phyloP scores from a whole-genome alignment of 1,140 invertebrate genomes.

The Pachyrhynchus sulphureomaculatus region DNA sequence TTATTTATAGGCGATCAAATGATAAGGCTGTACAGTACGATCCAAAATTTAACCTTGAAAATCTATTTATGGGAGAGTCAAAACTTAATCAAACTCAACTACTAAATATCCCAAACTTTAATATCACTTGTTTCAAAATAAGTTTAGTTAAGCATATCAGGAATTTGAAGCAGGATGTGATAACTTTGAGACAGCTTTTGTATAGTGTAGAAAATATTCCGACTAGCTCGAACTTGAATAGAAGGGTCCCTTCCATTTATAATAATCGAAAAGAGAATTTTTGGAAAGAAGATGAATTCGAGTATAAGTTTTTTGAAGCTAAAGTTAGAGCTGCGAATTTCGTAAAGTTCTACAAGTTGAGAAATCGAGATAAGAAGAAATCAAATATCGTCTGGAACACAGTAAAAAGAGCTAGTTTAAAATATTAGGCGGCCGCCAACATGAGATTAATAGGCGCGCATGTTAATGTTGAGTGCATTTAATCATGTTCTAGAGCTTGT shows the following conservation, averaged over 20 bases:
- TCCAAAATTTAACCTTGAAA: background rate
- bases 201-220: background rate
- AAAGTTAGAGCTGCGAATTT: constrained; percentile 3
- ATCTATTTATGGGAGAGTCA: background rate
- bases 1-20: background rate
- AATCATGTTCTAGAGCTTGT: too few species aligned
- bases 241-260: too few species aligned
- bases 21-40: background rate
- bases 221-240: background rate
- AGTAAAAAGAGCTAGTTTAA: too few species aligned
- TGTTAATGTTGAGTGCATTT: too few species aligned
- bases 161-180: background rate
- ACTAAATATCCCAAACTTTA: background rate
- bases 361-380: background rate
- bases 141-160: background rate
- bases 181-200: background rate
- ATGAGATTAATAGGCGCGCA: too few species aligned
- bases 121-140: background rate
- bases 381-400: too few species aligned
- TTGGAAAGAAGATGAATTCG: constrained; percentile 4
- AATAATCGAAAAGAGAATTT: background rate
- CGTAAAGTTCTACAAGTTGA: constrained; percentile 2
- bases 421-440: too few species aligned
- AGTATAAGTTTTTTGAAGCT: constrained; percentile 1
- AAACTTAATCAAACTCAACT: background rate